Conservation (phyloP, 2,888 invertebrate species). For the Mamestra brassicae region DNA sequence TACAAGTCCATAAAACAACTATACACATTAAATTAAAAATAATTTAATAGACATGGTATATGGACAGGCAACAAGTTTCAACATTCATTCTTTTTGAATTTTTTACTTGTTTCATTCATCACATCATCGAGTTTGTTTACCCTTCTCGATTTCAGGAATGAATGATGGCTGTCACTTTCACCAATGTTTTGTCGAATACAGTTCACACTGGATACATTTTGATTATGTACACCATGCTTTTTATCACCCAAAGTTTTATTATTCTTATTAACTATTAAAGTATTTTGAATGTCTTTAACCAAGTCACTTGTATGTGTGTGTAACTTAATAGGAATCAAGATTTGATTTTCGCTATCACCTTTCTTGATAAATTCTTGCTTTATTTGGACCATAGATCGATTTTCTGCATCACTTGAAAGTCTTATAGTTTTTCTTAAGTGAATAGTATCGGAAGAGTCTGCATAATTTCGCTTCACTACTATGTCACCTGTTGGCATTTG, state of each 20-base stretch:
- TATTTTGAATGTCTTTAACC: slow-evolving; percentile 89
- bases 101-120: slow-evolving; percentile 86
- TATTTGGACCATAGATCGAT: slow-evolving; percentile 85
- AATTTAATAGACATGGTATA: slow-evolving; percentile 86
- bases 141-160: slow-evolving; percentile 85
- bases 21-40: slow-evolving; percentile 88
- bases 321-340: slow-evolving; percentile 86
- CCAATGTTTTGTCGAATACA: slow-evolving; percentile 85
- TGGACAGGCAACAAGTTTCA: slow-evolving; percentile 80
- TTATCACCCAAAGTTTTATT: slow-evolving; percentile 88
- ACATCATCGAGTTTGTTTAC: slow-evolving; percentile 86
- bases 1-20: slow-evolving; percentile 86
- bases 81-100: slow-evolving; percentile 89
- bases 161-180: slow-evolving; percentile 85
- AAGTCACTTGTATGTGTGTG: slow-evolving; percentile 81
- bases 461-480: slow-evolving; percentile 83
- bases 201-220: slow-evolving; percentile 86
- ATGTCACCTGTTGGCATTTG: slow-evolving; percentile 86
- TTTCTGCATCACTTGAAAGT: slow-evolving; percentile 86
- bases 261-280: slow-evolving; percentile 88
- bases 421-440: slow-evolving; percentile 86
- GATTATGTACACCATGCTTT: slow-evolving; percentile 89
- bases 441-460: slow-evolving; percentile 84
- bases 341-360: slow-evolving; percentile 87
- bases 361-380: slow-evolving; percentile 86